Evolutionary conservation across 23 tunicate species (phyloP).

Genomic region (Corella eumyota): DNA sequence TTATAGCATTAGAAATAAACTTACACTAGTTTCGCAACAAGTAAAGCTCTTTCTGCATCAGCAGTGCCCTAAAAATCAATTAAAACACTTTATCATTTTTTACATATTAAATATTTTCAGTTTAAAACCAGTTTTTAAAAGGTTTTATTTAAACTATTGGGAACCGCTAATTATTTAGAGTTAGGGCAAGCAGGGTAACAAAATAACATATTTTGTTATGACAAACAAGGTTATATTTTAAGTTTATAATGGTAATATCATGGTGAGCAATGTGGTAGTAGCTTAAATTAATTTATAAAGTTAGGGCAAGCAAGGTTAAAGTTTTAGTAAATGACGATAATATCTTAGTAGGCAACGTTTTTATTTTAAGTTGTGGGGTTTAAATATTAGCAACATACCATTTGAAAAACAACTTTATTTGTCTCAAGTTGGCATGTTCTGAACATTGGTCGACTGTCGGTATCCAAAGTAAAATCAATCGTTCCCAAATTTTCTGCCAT

Average conservation of each 20-base stretch:
- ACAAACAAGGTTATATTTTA: too few species aligned
- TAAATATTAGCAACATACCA: constrained; percentile 26
- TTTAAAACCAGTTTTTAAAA: not conserved
- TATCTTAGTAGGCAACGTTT: not conserved
- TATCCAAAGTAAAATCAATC: constrained; percentile 67
- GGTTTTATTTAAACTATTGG: not conserved
- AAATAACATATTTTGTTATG: too few species aligned
- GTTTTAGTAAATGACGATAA: too few species aligned
- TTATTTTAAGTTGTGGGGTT: not conserved
- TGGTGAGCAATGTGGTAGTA: too few species aligned
- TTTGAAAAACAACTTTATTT: constrained; percentile 78
- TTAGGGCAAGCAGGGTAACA: too few species aligned
- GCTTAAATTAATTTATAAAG: too few species aligned
- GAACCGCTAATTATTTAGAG: too few species aligned
- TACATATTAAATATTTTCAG: not conserved
- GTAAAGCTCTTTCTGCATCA: constrained; percentile 77
- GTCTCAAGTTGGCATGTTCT: constrained; percentile 69
- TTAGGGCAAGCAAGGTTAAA: too few species aligned
- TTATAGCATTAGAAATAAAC: constrained; percentile 12
- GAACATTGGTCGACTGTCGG: constrained; percentile 77
- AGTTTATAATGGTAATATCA: too few species aligned
- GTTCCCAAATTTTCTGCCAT: constrained; percentile 35
- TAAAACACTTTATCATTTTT: not conserved
- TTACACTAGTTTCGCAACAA: constrained; percentile 83
- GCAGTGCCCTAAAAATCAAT: constrained; percentile 75